Evolutionary conservation across 2,888 invertebrate species (phyloP), one percentile per base, ranked within the genome.

Genomic region (Sthenelais limicola): DNA sequence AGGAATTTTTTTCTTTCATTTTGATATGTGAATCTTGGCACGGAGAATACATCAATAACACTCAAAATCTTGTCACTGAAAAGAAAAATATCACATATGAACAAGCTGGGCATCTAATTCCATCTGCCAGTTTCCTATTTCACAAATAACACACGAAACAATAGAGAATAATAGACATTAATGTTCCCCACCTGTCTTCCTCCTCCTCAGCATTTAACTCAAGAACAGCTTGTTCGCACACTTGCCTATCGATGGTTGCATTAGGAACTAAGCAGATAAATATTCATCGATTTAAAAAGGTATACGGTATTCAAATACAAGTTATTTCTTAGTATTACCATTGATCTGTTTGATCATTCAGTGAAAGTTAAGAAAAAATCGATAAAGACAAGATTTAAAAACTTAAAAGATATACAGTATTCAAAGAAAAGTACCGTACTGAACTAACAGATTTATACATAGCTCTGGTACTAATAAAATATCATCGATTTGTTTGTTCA

Each of bases 1-100:
- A 91, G 83, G 86, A 95, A 97, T 85, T 94, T 94, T 83, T 95
- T 95, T 69, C 92, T 91, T 74, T 93, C 93, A n/a, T 89, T 88
- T 79, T 94, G 92, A 84, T 93, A 96, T 18, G 89, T 88, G 67
- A 93, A 91, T 85, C 93, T 92, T 0, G 97, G 97, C 30, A 94
- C 91, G 69, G 92, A 91, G 84, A 94, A 96, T 0, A 94, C 93
- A 88, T 92, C 92, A 72, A 97, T 94, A 0, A 96, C 91, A 82
- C 67, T 30, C 5, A 79, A 83, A 18, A 84, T 78, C 51, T 82
- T 81, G 48, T 85, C 85, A 71, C 87, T 87, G 72, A 38, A 76
- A 77, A 15, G 26, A 58, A 71, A 49, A 32, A 48, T 15, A 52
- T 32, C 18, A n/a, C n/a, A n/a, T n/a, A n/a, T n/a, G n/a, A n/a